Base-by-base conservation (phyloP, 2,888 invertebrate genomes). In the Calameuta idolon region DNA sequence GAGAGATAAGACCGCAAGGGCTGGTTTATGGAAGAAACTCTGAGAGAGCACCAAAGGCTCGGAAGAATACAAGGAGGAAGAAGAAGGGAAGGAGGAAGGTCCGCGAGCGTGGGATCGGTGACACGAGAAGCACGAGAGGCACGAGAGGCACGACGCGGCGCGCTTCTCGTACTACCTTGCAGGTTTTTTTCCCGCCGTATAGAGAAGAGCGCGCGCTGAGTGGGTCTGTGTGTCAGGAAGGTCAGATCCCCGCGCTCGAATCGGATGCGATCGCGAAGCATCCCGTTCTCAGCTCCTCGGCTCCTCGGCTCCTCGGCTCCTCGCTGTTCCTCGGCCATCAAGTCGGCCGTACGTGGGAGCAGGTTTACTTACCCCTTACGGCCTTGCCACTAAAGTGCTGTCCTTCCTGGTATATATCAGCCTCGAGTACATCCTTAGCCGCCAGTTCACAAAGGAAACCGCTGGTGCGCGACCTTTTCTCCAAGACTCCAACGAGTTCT, bases 171-270 rank as follows among this genome's bases (percentile, higher is more conserved):
- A 15, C 40, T 40, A 15, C 40, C 15, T 40, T 15, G 40, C 40
- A 40, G 15, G 40, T 40, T 40, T 40, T 40, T 40, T 40, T 40
- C 15, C 40, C 15, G 1, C 1, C 40, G 40, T 40, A 40, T 40
- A 5, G 40, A 40, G 40, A 40, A 40, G 40, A 23, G 74, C 34
- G 34, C 30, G 9, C 68, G 37, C 73, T 74, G 87, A 90, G 90
- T 91, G 91, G 91, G 91, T 91, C 91, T 91, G 87, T 91, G 91
- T 91, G 91, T 91, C 91, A 91, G 85, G 85, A 87, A 89, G 91
- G 91, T 91, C 91, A 88, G 86, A 88, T 88, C 86, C 85, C 88
- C 83, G 83, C 81, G 77, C 79, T 76, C 76, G 80, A 75, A 80
- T 77, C 75, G 76, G 68, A 71, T 73, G 76, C 69, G 69, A 79